Conservation (phyloP, 2,888 invertebrate genomes). For the Dysmachus trigonus region DNA sequence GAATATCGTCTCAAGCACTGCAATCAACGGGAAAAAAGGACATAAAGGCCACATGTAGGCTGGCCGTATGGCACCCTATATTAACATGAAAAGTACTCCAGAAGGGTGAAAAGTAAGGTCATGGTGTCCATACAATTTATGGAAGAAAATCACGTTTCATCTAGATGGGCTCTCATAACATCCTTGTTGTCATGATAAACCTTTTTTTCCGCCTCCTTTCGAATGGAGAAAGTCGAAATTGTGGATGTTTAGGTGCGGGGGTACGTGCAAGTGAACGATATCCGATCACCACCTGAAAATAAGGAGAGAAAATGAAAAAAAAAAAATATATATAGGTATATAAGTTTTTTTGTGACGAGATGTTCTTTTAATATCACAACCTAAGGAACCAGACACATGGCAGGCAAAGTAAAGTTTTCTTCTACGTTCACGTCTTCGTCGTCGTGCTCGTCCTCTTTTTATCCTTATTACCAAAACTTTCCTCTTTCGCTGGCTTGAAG, state of each 20-base stretch:
- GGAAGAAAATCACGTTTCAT: constrained; percentile 8
- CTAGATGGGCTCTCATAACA: neutral
- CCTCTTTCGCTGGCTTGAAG: neutral
- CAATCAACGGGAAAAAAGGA: neutral
- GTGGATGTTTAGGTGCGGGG: neutral
- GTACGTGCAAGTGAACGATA: neutral
- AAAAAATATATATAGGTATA: neutral
- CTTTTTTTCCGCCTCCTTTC: neutral
- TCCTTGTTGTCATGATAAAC: neutral
- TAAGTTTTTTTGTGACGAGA: neutral
- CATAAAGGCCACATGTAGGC: neutral
- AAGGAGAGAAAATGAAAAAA: neutral
- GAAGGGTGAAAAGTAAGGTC: neutral
- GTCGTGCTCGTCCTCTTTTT: neutral
- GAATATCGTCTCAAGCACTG: neutral
- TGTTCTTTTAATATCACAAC: neutral
- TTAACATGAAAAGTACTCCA: neutral
- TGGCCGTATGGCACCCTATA: neutral
- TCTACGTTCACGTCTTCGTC: neutral
- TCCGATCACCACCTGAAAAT: neutral
- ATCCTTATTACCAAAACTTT: neutral
- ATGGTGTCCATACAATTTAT: constrained; percentile 11
- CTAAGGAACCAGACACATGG: neutral
- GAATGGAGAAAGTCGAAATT: neutral
- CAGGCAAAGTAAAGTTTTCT: neutral